These are phyloP conservation scores for Luehdorfia chinensis DNA, from an alignment of 1,140 invertebrate species.

Conservation along the genomic window DNA sequence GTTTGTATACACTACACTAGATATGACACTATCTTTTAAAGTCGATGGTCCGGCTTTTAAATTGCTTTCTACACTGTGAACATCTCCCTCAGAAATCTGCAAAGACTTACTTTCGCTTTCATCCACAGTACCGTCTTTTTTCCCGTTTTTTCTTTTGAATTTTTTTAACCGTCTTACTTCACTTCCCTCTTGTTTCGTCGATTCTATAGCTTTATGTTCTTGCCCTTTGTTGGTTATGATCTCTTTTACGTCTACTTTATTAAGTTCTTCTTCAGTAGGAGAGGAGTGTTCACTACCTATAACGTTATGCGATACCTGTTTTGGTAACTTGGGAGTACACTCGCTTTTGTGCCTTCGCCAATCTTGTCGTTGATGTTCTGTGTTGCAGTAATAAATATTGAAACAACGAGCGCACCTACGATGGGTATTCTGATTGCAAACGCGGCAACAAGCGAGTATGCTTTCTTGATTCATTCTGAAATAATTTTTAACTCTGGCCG, in stretches of 20 bases:
- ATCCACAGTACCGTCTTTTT: constrained; percentile 38
- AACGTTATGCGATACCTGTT: constrained; percentile 45
- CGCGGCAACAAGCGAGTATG: constrained; percentile 80
- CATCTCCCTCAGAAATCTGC: constrained; percentile 26
- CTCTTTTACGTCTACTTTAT: constrained; percentile 23
- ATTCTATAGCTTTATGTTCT: constrained; percentile 22
- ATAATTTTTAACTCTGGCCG: constrained; percentile 47
- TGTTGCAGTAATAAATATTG: constrained; percentile 85
- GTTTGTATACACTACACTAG: constrained; percentile 63
- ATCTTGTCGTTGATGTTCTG: constrained; percentile 86
- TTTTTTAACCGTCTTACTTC: constrained; percentile 50
- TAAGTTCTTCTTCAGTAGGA: constrained; percentile 34
- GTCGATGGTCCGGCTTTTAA: constrained; percentile 23
- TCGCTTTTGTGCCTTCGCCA: constrained; percentile 85
- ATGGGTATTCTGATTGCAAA: constrained; percentile 82
- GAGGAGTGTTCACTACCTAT: constrained; percentile 39
- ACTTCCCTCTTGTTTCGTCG: constrained; percentile 27
- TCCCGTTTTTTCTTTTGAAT: constrained; percentile 46
- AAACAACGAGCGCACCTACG: constrained; percentile 86
- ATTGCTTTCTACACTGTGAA: constrained; percentile 28
- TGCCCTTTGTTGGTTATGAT: constrained; percentile 17
- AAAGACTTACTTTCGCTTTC: constrained; percentile 43
- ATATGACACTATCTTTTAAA: constrained; percentile 56
- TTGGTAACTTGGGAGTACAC: constrained; percentile 65
- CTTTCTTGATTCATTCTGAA: constrained; percentile 72